Conservation (phyloP, 2,113 vertebrate genomes). For the Pedetes capensis region DNA sequence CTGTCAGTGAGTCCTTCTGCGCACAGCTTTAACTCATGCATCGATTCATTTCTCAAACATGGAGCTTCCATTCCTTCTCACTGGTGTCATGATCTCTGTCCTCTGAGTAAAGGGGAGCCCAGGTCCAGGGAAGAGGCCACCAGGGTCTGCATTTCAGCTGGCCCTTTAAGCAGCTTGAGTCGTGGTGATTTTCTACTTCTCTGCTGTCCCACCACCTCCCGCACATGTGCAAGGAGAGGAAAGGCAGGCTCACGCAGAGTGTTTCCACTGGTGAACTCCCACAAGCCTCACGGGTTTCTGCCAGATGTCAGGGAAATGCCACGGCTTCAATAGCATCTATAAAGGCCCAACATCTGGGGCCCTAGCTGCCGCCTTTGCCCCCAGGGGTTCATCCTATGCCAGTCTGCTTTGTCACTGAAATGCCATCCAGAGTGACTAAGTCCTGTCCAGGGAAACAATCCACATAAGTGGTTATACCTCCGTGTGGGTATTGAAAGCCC, state of each 20-base stretch:
- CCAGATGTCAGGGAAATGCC: neutral
- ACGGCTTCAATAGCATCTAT: neutral
- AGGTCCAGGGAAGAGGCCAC: rapidly evolving
- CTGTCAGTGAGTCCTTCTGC: rapidly evolving
- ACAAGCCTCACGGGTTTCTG: neutral
- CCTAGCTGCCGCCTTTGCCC: neutral
- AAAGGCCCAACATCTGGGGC: neutral
- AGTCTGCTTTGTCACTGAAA: neutral
- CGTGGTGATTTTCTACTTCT: rapidly evolving
- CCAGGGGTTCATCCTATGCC: rapidly evolving
- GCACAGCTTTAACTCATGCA: rapidly evolving
- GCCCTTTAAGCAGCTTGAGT: neutral
- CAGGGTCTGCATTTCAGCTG: neutral
- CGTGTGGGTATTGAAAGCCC: rapidly evolving
- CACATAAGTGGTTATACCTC: neutral
- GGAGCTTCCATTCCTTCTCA: no score
- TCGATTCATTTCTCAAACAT: rapidly evolving
- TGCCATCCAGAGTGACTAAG: neutral
- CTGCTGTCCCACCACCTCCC: neutral
- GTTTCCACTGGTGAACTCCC: neutral
- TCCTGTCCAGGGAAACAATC: rapidly evolving
- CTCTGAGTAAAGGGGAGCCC: rapidly evolving
- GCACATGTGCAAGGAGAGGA: neutral
- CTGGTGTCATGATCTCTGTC: rapidly evolving
- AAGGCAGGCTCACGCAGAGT: neutral